These are phyloP conservation scores for Drosophila parabipectinata DNA, from an alignment of 1,140 invertebrate genomes.

Conservation along the genomic window DNA sequence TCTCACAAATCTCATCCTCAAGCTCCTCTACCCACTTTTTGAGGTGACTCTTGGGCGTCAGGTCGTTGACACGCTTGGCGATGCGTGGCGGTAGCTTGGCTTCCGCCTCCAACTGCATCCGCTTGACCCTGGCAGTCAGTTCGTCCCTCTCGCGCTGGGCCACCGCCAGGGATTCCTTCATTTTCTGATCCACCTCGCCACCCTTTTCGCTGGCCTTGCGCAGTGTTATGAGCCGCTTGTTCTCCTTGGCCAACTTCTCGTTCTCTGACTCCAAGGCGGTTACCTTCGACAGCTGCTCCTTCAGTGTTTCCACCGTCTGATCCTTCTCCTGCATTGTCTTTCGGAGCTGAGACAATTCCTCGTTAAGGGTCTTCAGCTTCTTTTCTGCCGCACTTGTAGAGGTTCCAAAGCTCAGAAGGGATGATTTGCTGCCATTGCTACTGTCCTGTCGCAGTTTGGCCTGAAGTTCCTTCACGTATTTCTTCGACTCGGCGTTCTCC, in stretches of 20 bases:
- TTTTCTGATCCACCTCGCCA: constrained; percentile 56
- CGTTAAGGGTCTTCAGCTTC: constrained; percentile 89
- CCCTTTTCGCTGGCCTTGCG: constrained; percentile 61
- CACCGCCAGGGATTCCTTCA: constrained; percentile 64
- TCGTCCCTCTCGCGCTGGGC: constrained; percentile 72
- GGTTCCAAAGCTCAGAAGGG: constrained; percentile 47
- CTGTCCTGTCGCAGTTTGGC: constrained; percentile 86
- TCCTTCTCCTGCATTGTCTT: constrained; percentile 93
- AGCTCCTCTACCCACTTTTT: constrained; percentile 83
- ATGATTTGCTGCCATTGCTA: constrained; percentile 62
- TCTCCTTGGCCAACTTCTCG: constrained; percentile 89
- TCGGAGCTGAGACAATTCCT: constrained; percentile 89
- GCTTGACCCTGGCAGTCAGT: constrained; percentile 63
- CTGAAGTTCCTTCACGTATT: constrained; percentile 91
- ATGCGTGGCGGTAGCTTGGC: constrained; percentile 67
- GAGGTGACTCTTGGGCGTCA: constrained; percentile 79
- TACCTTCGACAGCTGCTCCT: constrained; percentile 89
- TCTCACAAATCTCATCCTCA: constrained; percentile 80
- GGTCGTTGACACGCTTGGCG: constrained; percentile 74
- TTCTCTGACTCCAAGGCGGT: constrained; percentile 89
- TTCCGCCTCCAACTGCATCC: constrained; percentile 68
- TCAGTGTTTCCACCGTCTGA: constrained; percentile 90
- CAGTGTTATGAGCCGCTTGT: constrained; percentile 85
- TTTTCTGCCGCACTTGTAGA: constrained; percentile 86
- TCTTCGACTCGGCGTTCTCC: constrained; percentile 90